Percentiles rank a stretch among this genome's conserved stretches.
These are phyloP conservation scores for Thumatha senex DNA, from an alignment of 2,888 invertebrate species.

Conservation along the genomic window DNA sequence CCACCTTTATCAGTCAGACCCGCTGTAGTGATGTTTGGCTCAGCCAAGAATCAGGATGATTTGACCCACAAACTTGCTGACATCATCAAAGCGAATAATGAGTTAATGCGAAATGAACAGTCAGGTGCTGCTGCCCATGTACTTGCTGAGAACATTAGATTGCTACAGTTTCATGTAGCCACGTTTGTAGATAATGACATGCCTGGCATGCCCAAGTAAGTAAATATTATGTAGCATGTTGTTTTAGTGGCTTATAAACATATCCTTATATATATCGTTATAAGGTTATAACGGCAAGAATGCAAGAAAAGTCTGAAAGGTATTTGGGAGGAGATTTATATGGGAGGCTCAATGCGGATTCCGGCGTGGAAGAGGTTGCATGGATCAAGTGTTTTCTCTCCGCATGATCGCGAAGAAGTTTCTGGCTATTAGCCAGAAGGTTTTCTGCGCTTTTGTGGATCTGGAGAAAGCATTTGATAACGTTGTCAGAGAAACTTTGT, in stretches of 20 bases:
- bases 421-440: too few relatives aligned
- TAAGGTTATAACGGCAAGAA: too few relatives aligned
- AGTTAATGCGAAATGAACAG: constrained; percentile 96
- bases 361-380: too few relatives aligned
- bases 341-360: too few relatives aligned
- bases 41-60: constrained; percentile 99
- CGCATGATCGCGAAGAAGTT: too few relatives aligned
- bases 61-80: constrained; percentile 99
- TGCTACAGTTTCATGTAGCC: constrained; percentile 99
- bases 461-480: too few relatives aligned
- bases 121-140: constrained; percentile 99
- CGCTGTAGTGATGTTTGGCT: constrained; percentile 99
- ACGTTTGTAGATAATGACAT: constrained; percentile 99
- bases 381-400: too few relatives aligned
- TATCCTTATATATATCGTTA: too few relatives aligned
- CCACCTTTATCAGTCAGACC: constrained; percentile 98
- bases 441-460: too few relatives aligned
- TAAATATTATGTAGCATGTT: constrained; percentile 14
- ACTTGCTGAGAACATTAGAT: constrained; percentile 97
- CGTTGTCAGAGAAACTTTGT: too few relatives aligned
- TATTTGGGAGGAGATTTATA: too few relatives aligned
- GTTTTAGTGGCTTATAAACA: neutral
- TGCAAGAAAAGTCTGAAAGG: too few relatives aligned
- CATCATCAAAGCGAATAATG: constrained; percentile 99
- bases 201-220: constrained; percentile 95